Percentiles rank a stretch among this genome's conserved stretches.
Evolutionary conservation across 2,113 vertebrate species (phyloP).

Genomic region (Dascyllus trimaculatus): DNA sequence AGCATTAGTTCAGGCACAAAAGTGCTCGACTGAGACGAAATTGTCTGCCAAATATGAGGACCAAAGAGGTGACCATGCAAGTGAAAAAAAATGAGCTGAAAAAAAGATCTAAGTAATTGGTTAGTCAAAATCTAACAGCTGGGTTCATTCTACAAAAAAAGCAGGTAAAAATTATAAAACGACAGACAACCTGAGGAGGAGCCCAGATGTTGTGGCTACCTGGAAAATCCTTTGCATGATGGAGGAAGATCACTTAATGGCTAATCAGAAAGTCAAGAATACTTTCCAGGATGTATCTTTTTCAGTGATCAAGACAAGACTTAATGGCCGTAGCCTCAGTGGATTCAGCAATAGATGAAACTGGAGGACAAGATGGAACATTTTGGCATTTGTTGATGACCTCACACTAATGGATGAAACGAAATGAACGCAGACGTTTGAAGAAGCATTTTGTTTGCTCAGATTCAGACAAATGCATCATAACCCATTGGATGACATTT

Average conservation of each 20-base stretch:
- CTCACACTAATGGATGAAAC: neutral
- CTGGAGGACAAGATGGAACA: neutral
- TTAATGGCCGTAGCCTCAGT: neutral
- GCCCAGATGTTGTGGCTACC: neutral
- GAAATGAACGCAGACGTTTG: neutral
- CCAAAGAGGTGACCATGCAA: too few relatives aligned
- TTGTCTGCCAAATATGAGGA: too few relatives aligned
- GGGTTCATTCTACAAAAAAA: too few relatives aligned
- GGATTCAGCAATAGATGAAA: neutral
- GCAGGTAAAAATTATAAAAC: too few relatives aligned
- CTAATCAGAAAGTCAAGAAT: neutral
- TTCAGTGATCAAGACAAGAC: neutral
- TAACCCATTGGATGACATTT: neutral
- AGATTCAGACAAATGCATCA: neutral
- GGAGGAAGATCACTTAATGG: neutral
- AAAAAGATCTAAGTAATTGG: neutral
- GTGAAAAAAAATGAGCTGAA: too few relatives aligned
- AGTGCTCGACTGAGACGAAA: too few relatives aligned
- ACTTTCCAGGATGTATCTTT: neutral
- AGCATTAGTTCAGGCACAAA: too few relatives aligned
- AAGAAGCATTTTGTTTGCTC: neutral
- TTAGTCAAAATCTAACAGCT: neutral
- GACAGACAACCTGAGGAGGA: neutral
- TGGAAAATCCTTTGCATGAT: neutral
- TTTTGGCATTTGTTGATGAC: slow-evolving; percentile 1